Base-by-base conservation (phyloP, 2,797 vertebrate genomes). In the Parauchenoglanis ngamensis region DNA sequence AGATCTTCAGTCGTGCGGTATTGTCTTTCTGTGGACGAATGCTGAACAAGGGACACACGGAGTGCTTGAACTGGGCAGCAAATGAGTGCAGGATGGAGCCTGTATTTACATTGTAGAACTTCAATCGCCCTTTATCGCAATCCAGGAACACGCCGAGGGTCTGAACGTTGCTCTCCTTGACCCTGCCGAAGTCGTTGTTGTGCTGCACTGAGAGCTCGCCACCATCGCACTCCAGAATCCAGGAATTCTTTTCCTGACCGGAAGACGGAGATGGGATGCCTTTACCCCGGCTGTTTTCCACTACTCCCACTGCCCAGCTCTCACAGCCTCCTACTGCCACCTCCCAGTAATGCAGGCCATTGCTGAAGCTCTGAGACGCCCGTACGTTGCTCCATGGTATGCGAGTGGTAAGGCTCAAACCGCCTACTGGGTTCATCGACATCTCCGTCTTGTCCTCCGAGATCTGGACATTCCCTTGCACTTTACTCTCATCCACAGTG, bases 311-410 rank as follows among this genome's bases (percentile, higher is more conserved):
- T 1, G 67, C 70, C 91, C 91, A 91, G 65, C 31, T 72, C 68
- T 77, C 19, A 40, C 68, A 86, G 79, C 56, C 83, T 75, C 46
- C 75, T 28, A 90, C 87, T 17, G 83, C 65, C 78, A 91, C 89
- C 49, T 91, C 91, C 91, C 91, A 91, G 86, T 91, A 91, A 76
- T 91, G 90, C 7, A n/a, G 13, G 28, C 90, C 90, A 35, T 78
- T 46, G 7, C 3, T 84, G 83, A 90, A 91, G 49, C 25, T 73
- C 81, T 90, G 86, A 65, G 54, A 40, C 15, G 90, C 91, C 67
- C 85, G 77, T 12, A 86, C 21, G 23, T 54, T 86, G 35, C n/a
- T n/a, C 59, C 68, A 70, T 2, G 23, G 7, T 19, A 54, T 15
- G 3, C 1, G 11, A 49, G 15, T 59, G 31, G n/a, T 7, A 6